Conservation (phyloP, 2,797 vertebrate genomes). For the Schizothorax lantsangensis region DNA sequence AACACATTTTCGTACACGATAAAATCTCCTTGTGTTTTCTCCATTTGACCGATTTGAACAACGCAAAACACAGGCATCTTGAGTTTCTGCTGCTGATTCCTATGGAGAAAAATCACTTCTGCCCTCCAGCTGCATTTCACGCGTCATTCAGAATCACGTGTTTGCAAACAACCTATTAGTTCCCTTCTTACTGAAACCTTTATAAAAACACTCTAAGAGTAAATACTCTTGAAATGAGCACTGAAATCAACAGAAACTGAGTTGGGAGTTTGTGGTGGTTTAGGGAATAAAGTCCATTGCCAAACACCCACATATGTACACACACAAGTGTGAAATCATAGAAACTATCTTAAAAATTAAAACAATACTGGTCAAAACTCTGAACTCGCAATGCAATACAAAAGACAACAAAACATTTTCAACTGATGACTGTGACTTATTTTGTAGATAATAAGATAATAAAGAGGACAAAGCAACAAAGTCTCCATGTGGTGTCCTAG, state of each 20-base stretch:
- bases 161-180: too few species aligned
- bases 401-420: background rate
- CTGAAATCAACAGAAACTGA: background rate
- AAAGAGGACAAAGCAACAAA: background rate
- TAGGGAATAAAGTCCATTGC: conserved; percentile 11
- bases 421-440: too few species aligned
- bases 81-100: too few species aligned
- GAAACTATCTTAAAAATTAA: background rate
- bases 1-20: too few species aligned
- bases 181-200: background rate
- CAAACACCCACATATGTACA: background rate
- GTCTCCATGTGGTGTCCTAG: background rate
- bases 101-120: too few species aligned
- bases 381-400: background rate
- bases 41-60: too few species aligned
- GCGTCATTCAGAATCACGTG: too few species aligned
- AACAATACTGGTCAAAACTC: background rate
- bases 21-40: too few species aligned
- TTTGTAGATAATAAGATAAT: background rate
- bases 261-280: background rate
- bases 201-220: background rate
- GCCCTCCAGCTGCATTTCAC: too few species aligned
- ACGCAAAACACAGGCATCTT: too few species aligned
- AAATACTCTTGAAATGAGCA: background rate
- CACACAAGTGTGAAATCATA: background rate